Evolutionary conservation across 2,113 vertebrate species (phyloP).

Genomic region (Ammodytes marinus): DNA sequence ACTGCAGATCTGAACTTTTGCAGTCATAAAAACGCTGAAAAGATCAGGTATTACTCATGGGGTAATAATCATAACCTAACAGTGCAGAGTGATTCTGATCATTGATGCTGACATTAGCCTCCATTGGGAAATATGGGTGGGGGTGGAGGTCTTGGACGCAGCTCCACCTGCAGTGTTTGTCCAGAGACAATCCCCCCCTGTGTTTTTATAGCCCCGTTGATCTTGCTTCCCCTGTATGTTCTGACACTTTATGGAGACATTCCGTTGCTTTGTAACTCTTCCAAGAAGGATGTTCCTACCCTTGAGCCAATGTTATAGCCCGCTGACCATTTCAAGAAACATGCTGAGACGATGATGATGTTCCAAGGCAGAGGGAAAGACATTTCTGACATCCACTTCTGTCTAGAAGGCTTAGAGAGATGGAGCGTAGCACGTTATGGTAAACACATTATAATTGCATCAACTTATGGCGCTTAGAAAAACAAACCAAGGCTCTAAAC

Average conservation of each 20-base stretch:
- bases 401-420: constrained; percentile 46
- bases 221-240: constrained; percentile 60
- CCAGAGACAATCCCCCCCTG: constrained; percentile 54
- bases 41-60: constrained; percentile 35
- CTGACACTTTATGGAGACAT: constrained; percentile 64
- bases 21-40: constrained; percentile 5
- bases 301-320: constrained; percentile 49
- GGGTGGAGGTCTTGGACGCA: constrained; percentile 44
- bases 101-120: constrained; percentile 48
- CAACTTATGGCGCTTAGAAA: constrained; percentile 57
- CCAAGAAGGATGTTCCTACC: constrained; percentile 68
- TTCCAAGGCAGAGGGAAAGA: constrained; percentile 49
- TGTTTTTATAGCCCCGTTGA: constrained; percentile 62
- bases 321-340: constrained; percentile 63
- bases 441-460: constrained; percentile 62
- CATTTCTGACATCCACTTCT: constrained; percentile 42
- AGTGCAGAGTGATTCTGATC: constrained; percentile 46
- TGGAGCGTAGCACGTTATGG: constrained; percentile 33
- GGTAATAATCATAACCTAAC: constrained; percentile 51
- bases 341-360: constrained; percentile 44
- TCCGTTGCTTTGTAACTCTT: constrained; percentile 66
- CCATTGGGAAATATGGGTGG: constrained; percentile 17
- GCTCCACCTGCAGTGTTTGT: constrained; percentile 61
- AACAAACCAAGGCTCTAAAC: constrained; percentile 54
- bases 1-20: constrained; percentile 29